These are phyloP conservation scores for Drosophila hamatofila DNA, from an alignment of 2,888 invertebrate genomes.

Conservation along the genomic window DNA sequence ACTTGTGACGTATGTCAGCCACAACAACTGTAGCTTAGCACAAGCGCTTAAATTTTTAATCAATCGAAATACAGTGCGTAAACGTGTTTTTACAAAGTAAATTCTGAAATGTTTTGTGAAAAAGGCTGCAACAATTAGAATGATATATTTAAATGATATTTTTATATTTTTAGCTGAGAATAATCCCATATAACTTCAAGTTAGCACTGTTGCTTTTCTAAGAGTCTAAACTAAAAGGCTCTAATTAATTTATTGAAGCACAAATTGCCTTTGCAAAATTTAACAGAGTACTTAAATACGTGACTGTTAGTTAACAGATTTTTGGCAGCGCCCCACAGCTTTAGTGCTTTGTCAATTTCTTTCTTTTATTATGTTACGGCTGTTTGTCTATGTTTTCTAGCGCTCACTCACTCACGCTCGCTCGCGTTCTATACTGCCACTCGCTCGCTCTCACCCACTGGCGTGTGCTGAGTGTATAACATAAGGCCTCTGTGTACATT, in stretches of 20 bases:
- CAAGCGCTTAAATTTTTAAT: slow-evolving; percentile 21
- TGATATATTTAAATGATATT: not conserved
- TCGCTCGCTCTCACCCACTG: slow-evolving; percentile 12
- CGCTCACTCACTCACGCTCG: slow-evolving; percentile 23
- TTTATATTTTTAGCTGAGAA: not conserved
- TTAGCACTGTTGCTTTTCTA: not conserved
- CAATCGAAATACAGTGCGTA: slow-evolving; percentile 39
- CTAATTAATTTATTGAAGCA: slow-evolving; percentile 31
- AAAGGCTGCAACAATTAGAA: not conserved
- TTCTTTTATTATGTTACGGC: slow-evolving; percentile 61
- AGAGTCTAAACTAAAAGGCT: not conserved
- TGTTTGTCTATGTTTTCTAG: slow-evolving; percentile 65
- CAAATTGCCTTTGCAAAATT: slow-evolving; percentile 19
- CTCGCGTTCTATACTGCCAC: not conserved
- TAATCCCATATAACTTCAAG: not conserved
- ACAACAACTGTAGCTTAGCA: slow-evolving; percentile 9
- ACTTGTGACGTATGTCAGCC: slow-evolving; percentile 48
- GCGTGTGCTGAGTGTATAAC: slow-evolving; percentile 44
- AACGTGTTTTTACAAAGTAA: slow-evolving; percentile 30
- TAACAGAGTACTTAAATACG: slow-evolving; percentile 12
- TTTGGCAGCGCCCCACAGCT: slow-evolving; percentile 41
- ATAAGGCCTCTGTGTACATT: slow-evolving; percentile 66
- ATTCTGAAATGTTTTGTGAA: not conserved
- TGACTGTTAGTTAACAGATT: slow-evolving; percentile 41
- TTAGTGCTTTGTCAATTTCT: slow-evolving; percentile 57